Evolutionary conservation across 2,797 vertebrate genomes (phyloP), one percentile per base, ranked within the genome.

Genomic region (Hydrolagus colliei): DNA sequence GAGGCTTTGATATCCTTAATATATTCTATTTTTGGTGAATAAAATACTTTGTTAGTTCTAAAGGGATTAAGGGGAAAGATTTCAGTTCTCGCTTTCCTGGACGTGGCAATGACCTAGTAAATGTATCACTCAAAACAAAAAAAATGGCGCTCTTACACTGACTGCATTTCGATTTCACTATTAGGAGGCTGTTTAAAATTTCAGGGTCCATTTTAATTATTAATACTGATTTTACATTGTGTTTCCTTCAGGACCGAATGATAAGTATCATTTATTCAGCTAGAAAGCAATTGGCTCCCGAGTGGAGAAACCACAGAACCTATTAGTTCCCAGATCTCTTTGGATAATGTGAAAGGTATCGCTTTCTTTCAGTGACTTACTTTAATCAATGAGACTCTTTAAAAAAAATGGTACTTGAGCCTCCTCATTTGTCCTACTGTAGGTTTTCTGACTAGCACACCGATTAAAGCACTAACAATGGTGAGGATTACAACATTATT

Each of bases 141-240:
- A 52, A 52, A 52, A 52, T 52, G 41, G 41, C 1, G 41, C 41
- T 52, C 3, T 52, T 52, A n/a, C 62, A 9, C 2, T 35, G 22
- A 6, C n/a, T 79, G 61, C 32, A 63, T 32, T 27, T 14, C 2
- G 12, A 10, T 16, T 27, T 79, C n/a, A 14, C 10, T 65, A 9
- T 79, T 14, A 41, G 63, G 59, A 7, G 11, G 63, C 78, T 16
- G 61, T 80, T 65, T 65, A 67, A 32, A 80, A 65, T 80, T 80
- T 80, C 62, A 80, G 65, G 41, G 22, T 80, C 78, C n/a, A 63
- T 67, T 84, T 52, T 84, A 84, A 71, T 71, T 84, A 84, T 84
- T 84, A 18, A 84, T 84, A 18, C 63, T 68, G 16, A 63, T 84
- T 67, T 84, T 84, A 84, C 32, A 71, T 71, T 84, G 32, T 68